Conservation (phyloP, 2,797 vertebrate genomes). For the Molossus alvarezi region DNA sequence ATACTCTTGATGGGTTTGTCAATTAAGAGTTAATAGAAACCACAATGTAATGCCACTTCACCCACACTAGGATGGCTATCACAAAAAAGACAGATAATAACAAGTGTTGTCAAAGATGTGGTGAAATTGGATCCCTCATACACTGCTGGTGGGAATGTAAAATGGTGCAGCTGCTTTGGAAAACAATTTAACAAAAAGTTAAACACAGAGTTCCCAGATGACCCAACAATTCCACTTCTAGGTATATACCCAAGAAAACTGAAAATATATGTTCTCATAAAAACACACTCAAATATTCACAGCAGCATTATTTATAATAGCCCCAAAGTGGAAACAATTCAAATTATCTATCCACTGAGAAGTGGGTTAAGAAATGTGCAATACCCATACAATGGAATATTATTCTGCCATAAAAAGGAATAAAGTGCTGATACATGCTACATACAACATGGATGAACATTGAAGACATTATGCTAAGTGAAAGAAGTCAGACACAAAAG, state of each 20-base stretch:
- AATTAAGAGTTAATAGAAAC: slow-evolving; percentile 38
- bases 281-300: slow-evolving; percentile 46
- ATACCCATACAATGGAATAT: slow-evolving; percentile 19
- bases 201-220: slow-evolving; percentile 6
- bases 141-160: background rate
- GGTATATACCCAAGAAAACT: slow-evolving; percentile 12
- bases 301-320: slow-evolving; percentile 18
- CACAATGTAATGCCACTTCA: background rate
- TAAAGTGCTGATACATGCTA: background rate
- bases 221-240: slow-evolving; percentile 5
- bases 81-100: slow-evolving; percentile 28
- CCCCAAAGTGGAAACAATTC: background rate
- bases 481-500: slow-evolving; percentile 32
- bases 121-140: background rate
- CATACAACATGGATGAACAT: background rate
- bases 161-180: slow-evolving; percentile 27
- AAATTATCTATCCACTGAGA: slow-evolving; percentile 28
- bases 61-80: background rate
- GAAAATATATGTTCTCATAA: background rate
- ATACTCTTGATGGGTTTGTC: slow-evolving; percentile 15
- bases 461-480: slow-evolving; percentile 13
- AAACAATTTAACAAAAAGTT: slow-evolving; percentile 64
- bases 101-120: background rate
- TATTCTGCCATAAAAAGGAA: slow-evolving; percentile 29
- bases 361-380: slow-evolving; percentile 4